Evolutionary conservation across 2,113 vertebrate species (phyloP).

Genomic region (Mirounga angustirostris): DNA sequence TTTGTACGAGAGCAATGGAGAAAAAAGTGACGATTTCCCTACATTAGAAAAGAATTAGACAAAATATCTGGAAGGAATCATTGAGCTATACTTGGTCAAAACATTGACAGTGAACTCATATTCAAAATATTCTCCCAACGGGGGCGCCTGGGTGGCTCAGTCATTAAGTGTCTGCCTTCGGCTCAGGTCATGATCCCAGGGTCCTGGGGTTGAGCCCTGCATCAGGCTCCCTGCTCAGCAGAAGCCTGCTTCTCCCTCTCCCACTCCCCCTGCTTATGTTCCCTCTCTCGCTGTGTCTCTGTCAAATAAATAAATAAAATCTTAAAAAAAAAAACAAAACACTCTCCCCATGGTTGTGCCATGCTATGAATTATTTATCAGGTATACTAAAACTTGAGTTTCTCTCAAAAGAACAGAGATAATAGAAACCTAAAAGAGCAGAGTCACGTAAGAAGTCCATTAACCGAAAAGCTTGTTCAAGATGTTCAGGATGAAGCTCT

Average conservation of each 20-base stretch:
- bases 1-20: background rate
- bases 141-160: no score
- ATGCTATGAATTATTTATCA: slow-evolving; percentile 2
- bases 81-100: slow-evolving; percentile 37
- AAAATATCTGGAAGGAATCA: slow-evolving; percentile 46
- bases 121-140: background rate
- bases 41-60: slow-evolving; percentile 36
- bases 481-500: slow-evolving; percentile 4
- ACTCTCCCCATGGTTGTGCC: background rate
- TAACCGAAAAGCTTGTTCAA: slow-evolving; percentile 33
- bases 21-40: slow-evolving; percentile 45
- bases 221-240: no score
- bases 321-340: background rate
- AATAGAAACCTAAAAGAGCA: background rate
- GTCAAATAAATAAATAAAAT: no score
- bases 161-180: no score
- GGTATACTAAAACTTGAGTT: slow-evolving; percentile 6
- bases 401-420: slow-evolving; percentile 8
- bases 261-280: no score
- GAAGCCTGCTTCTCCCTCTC: no score
- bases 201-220: no score
- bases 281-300: no score
- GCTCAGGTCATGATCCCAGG: no score
- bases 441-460: background rate
- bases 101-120: background rate